These are phyloP conservation scores for Etheostoma perlongum DNA, from an alignment of 2,797 vertebrate genomes.

Conservation along the genomic window DNA sequence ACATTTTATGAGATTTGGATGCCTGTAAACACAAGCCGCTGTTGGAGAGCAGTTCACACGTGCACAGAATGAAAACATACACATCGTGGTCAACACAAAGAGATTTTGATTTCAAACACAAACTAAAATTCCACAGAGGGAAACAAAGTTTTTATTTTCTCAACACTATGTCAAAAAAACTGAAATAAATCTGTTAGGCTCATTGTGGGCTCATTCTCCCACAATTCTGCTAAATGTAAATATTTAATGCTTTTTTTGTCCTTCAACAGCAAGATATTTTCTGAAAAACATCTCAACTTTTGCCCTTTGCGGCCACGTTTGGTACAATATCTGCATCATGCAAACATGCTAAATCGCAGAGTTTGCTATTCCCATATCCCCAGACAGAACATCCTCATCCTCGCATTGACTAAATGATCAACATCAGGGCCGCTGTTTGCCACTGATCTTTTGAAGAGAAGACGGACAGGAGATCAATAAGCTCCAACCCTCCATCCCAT, in stretches of 20 bases:
- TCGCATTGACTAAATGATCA: conserved; percentile 73
- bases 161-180: conserved; percentile 41
- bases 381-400: conserved; percentile 61
- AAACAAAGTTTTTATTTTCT: conserved; percentile 29
- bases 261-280: conserved; percentile 14
- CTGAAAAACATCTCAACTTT: conserved; percentile 36
- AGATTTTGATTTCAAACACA: conserved; percentile 42
- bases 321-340: conserved; percentile 39
- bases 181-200: conserved; percentile 54
- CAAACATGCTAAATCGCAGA: conserved; percentile 48
- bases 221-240: conserved; percentile 48
- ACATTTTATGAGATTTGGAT: conserved; percentile 18
- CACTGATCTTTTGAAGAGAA: conserved; percentile 71
- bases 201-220: conserved; percentile 25
- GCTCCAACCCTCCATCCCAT: conserved; percentile 64
- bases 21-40: conserved; percentile 22
- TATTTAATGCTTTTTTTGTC: conserved; percentile 33
- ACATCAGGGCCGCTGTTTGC: conserved; percentile 75
- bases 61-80: conserved; percentile 5
- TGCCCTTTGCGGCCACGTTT: conserved; percentile 27
- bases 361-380: conserved; percentile 71
- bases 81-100: conserved; percentile 9
- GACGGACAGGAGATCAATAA: conserved; percentile 78
- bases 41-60: conserved; percentile 1
- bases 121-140: conserved; percentile 38